These are phyloP conservation scores for Trididemnum miniatum DNA, from an alignment of 23 tunicate species.

Conservation along the genomic window DNA sequence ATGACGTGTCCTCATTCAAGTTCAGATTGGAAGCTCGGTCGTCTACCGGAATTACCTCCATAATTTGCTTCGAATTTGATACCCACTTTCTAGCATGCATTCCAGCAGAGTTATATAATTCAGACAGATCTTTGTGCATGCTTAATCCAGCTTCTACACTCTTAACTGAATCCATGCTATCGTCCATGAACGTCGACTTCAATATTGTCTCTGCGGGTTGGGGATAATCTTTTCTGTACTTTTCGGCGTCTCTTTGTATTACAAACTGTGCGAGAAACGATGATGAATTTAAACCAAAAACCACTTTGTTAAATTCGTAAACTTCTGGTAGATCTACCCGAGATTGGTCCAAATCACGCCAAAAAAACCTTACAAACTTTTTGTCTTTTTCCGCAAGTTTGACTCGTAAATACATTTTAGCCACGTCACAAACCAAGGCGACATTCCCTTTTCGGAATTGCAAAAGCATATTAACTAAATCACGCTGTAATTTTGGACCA, in stretches of 20 bases:
- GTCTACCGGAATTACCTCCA: not conserved
- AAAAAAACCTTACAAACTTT: constrained; percentile 7
- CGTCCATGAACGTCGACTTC: constrained; percentile 18
- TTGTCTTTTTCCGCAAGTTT: not conserved
- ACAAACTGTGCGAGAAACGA: constrained; percentile 18
- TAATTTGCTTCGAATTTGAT: not conserved
- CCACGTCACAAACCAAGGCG: not conserved
- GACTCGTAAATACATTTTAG: constrained; percentile 11
- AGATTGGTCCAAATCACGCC: constrained; percentile 7
- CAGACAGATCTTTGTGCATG: not conserved
- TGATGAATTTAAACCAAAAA: not conserved
- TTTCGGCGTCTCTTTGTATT: not conserved
- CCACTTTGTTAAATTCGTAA: constrained; percentile 1
- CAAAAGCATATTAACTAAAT: not conserved
- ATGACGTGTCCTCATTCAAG: no score
- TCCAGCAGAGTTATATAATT: not conserved
- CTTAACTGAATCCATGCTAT: constrained; percentile 10
- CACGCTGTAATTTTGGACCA: constrained; percentile 18
- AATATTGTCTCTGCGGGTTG: not conserved
- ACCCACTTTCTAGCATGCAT: constrained; percentile 22
- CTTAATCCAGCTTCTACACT: not conserved
- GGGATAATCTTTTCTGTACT: not conserved
- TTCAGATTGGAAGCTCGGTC: not conserved
- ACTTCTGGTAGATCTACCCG: not conserved
- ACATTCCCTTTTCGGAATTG: constrained; percentile 12